A percentile compares a stretch with the other conserved stretches of the same genome.
Evolutionary conservation across 2,113 vertebrate species (phyloP).

Genomic region (Erythrolamprus reginae): DNA sequence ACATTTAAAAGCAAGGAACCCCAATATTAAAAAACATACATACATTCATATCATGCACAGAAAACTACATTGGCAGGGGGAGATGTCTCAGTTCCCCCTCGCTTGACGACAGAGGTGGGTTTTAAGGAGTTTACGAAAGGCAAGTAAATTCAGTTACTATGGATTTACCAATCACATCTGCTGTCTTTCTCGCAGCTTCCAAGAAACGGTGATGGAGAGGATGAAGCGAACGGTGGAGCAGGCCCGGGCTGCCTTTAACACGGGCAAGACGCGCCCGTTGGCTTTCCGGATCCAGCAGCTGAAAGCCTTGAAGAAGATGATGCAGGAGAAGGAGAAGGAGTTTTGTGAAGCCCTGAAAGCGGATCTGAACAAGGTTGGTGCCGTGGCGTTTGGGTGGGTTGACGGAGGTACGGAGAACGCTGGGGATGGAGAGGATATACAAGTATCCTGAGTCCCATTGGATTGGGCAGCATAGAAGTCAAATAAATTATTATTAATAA

Average conservation of each 20-base stretch:
- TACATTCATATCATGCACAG: no score
- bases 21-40: no score
- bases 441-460: no score
- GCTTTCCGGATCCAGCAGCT: conserved; percentile 84
- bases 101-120: no score
- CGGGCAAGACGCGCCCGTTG: conserved; percentile 70
- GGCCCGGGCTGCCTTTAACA: conserved; percentile 72
- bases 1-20: no score
- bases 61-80: no score
- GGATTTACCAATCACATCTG: no score
- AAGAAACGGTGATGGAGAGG: conserved; percentile 60
- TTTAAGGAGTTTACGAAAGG: no score
- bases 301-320: conserved; percentile 72
- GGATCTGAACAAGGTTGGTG: conserved; percentile 78
- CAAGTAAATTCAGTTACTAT: no score
- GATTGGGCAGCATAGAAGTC: no score
- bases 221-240: conserved; percentile 56
- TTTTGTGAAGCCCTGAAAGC: conserved; percentile 71
- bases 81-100: no score
- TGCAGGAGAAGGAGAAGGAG: conserved; percentile 73
- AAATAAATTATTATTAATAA: no score
- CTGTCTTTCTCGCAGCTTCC: neutral
- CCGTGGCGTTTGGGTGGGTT: fast-evolving
- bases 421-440: neutral
- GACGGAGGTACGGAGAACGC: neutral